Conservation (phyloP, 1,140 invertebrate species). For the Diprion similis region DNA sequence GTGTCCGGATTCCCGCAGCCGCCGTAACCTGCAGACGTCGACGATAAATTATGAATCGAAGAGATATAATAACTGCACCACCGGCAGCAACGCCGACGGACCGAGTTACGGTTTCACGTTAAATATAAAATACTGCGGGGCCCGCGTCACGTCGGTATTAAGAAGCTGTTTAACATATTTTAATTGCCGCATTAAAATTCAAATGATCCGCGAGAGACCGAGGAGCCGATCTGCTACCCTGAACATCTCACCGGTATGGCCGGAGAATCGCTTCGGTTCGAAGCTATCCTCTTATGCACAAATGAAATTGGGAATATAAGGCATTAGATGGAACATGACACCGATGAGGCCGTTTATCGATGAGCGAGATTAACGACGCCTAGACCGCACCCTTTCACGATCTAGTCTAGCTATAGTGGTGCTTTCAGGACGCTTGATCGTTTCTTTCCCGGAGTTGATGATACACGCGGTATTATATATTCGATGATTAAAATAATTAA, state of each 20-base stretch:
- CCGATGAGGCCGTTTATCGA: no score
- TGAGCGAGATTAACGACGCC: no score
- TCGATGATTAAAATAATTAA: no score
- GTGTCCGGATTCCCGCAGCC: not conserved
- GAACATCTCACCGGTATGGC: not conserved
- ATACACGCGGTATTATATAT: no score
- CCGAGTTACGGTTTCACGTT: slow-evolving; percentile 50
- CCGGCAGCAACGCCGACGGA: slow-evolving; percentile 32
- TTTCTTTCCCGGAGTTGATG: no score
- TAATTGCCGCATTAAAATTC: slow-evolving; percentile 47
- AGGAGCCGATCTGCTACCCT: not conserved
- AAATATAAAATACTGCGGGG: slow-evolving; percentile 50
- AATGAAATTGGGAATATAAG: no score
- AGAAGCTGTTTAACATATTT: slow-evolving; percentile 53
- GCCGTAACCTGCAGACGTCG: slow-evolving; percentile 7
- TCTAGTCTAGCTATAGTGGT: no score
- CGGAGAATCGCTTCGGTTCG: no score
- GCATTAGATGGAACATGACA: not conserved
- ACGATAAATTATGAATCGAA: slow-evolving; percentile 49
- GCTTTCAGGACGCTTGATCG: no score
- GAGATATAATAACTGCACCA: slow-evolving; percentile 29
- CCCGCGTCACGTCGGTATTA: slow-evolving; percentile 35
- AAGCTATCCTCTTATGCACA: no score
- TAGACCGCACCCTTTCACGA: no score
- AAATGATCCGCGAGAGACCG: slow-evolving; percentile 30